phyloP scores from a whole-genome alignment of 1,140 invertebrate genomes.

The Lethrus apterus region DNA sequence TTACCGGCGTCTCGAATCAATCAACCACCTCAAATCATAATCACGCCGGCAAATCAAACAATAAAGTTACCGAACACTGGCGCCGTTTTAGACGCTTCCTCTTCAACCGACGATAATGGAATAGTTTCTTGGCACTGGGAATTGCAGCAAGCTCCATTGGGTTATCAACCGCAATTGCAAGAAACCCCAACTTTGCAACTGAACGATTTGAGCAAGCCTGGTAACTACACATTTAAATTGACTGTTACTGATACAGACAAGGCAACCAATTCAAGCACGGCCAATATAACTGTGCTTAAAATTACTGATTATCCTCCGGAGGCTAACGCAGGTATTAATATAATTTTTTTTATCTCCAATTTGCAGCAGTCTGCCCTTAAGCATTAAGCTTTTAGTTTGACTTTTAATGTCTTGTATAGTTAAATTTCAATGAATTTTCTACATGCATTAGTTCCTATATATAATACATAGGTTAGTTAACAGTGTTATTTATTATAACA shows the following conservation, averaged over 20 bases:
- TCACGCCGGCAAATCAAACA: constrained; percentile 73
- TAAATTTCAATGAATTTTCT: no score
- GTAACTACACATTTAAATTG: constrained; percentile 89
- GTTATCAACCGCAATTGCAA: constrained; percentile 70
- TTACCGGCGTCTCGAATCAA: constrained; percentile 80
- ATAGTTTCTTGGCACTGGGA: constrained; percentile 90
- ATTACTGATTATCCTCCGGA: constrained; percentile 90
- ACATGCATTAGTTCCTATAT: no score
- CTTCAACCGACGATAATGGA: constrained; percentile 42
- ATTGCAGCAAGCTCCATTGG: constrained; percentile 66
- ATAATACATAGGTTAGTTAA: no score
- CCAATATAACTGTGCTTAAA: constrained; percentile 86
- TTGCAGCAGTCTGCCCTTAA: background rate
- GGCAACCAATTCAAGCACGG: constrained; percentile 74
- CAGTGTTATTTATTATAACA: no score
- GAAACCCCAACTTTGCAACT: constrained; percentile 78
- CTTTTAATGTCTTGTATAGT: no score
- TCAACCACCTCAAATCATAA: constrained; percentile 75
- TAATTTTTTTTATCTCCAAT: background rate
- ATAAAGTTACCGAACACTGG: constrained; percentile 84
- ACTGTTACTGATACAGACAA: constrained; percentile 90
- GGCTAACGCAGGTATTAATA: constrained; percentile 66
- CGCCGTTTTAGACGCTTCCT: constrained; percentile 81
- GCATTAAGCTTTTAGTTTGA: no score
- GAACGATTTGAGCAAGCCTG: constrained; percentile 71